Base-by-base conservation (phyloP, 2,888 invertebrate genomes). In the Lasioglossum vierecki region DNA sequence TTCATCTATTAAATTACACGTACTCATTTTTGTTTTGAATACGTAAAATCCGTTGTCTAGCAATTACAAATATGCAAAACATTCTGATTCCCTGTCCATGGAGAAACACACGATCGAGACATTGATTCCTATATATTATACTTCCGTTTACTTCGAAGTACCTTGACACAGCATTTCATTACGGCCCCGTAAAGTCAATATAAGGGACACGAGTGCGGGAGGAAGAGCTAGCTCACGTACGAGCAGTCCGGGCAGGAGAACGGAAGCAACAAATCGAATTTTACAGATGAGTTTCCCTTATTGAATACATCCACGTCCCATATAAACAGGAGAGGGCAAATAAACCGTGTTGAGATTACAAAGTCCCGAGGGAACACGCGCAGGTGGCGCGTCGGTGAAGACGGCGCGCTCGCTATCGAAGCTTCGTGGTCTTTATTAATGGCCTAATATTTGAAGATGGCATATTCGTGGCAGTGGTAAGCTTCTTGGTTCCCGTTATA, bases 361-460 rank as follows among this genome's bases (percentile, higher is more conserved):
- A 89, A 91, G 90, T 93, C 94, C 92, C 93, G 90, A 92, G 94
- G 94, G 94, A 94, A 93, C 83, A 87, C 91, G 90, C 90, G 91
- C 93, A 93, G 93, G 93, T 94, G 94, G 91, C 89, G 92, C 75
- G 84, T 84, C 88, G 83, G 89, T 76, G 77, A 85, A 81, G 86
- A 90, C 90, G 85, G 88, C 84, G 11, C 92, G 90, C 93, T 35
- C 91, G 90, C 93, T 91, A 93, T 94, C 92, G 93, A 93, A 94
- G 92, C 93, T 91, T 91, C 91, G 92, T 92, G 92, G 92, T 88
- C 93, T 94, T 94, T 94, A 95, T 95, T 95, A 95, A 95, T 95
- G 93, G 94, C 89, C 93, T 92, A 95, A 95, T 95, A 94, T 95
- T 95, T 95, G 95, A 93, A 91, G 93, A 94, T 90, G 92, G 93